Base-by-base conservation (phyloP, 2,113 vertebrate species). In the Ranitomeya imitator region DNA sequence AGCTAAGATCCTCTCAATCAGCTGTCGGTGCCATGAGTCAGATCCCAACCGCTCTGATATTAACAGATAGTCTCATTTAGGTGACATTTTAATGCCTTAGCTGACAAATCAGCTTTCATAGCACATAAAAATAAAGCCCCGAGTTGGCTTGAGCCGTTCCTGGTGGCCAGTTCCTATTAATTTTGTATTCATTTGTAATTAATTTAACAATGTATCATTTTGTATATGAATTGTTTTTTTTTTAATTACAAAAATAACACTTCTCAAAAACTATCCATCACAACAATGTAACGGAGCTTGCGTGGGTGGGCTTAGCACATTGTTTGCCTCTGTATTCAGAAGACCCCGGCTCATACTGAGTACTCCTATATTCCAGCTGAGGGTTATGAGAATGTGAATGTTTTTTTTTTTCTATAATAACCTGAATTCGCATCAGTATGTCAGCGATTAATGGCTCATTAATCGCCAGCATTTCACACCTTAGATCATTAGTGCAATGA, bases 401-500 rank as follows among this genome's bases (percentile, higher is more conserved):
- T 45, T 79, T 71, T 45, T 31, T 31, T 45, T 45, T 88, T 73
- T 87, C 86, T 81, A n/a, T 61, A 23, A 79, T 60, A 82, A 73
- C 79, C 79, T 73, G 45, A 88, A 88, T 51, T 74, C 65, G 23
- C 26, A 82, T 73, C 31, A 71, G 78, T 73, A 60, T 83, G 55
- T 76, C 79, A 71, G 55, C 79, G 83, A 52, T 51, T 88, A 88
- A 88, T 88, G 80, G 80, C 86, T 88, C 51, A 61, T 83, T 83
- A 88, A 88, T 88, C 80, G 26, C 67, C 31, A 61, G 55, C 65
- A 83, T 83, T 88, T 82, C 79, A 88, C 80, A 88, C 86, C 79
- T 77, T 31, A 61, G 57, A 76, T 88, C 80, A 88, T 77, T 88
- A 88, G 79, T 61, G 86, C 79, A 83, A 88, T 82, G 79, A 83